A percentile compares a stretch with the other conserved stretches of the same genome.
These are phyloP conservation scores for Amphiprion clarkii DNA, from an alignment of 2,797 vertebrate species.

Conservation along the genomic window DNA sequence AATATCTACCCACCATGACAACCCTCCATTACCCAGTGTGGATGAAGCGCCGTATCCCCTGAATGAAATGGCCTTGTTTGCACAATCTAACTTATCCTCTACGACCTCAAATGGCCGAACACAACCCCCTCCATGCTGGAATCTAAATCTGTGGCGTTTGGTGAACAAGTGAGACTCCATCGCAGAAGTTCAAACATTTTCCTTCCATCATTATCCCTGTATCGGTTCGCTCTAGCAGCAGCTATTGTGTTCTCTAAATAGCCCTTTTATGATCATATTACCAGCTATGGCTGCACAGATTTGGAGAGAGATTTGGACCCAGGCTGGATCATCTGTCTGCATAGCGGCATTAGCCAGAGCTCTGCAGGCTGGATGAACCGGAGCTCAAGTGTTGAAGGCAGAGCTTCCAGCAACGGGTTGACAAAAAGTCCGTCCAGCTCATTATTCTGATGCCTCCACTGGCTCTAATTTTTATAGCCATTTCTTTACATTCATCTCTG, in stretches of 20 bases:
- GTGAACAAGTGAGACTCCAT: constrained; percentile 32
- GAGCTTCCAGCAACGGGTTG: constrained; percentile 38
- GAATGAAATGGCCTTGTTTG: constrained; percentile 44
- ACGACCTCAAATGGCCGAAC: background rate
- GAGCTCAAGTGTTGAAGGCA: constrained; percentile 48
- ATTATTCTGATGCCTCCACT: constrained; percentile 60
- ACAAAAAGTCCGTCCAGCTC: constrained; percentile 47
- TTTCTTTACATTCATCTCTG: constrained; percentile 43
- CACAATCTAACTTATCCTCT: constrained; percentile 25
- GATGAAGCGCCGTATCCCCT: constrained; percentile 1
- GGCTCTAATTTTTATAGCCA: constrained; percentile 41
- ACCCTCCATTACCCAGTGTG: constrained; percentile 1
- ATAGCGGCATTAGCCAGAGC: constrained; percentile 54
- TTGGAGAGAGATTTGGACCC: constrained; percentile 63
- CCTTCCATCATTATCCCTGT: constrained; percentile 32
- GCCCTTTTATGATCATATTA: constrained; percentile 60
- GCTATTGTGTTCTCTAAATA: constrained; percentile 54
- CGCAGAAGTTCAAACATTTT: constrained; percentile 40
- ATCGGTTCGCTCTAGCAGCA: constrained; percentile 24
- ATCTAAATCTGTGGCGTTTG: constrained; percentile 27
- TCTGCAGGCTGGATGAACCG: constrained; percentile 42
- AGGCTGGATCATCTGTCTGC: constrained; percentile 65
- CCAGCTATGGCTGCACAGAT: constrained; percentile 58
- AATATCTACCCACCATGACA: constrained; percentile 8
- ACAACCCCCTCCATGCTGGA: constrained; percentile 21